Base-by-base conservation (phyloP, 2,797 vertebrate species). In the Hypotaenidia philippensis region DNA sequence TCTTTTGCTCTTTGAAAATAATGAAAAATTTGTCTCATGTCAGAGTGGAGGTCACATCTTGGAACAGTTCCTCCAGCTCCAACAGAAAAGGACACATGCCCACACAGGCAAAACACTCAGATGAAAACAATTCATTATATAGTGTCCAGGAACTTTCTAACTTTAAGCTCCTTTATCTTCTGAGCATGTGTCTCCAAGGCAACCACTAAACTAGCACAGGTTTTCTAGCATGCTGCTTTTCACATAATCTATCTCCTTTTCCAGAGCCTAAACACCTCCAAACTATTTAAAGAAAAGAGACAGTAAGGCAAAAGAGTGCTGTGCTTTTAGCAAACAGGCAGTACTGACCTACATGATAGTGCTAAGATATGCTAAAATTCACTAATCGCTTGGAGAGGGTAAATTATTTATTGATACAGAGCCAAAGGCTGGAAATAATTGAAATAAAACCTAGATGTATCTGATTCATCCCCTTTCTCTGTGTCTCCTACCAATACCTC, bases 71-170 rank as follows among this genome's bases (percentile, higher is more conserved):
- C 59, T 80, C 44, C 85, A 77, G n/a, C 69, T 89, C 44, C 59
- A 71, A 36, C 36, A 36, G 36, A 36, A 36, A 36, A 36, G 45
- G 49, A 66, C 76, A 47, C 1, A 0, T 22, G 32, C 57, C 9
- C 41, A 41, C 34, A 26, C 38, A 56, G 63, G 74, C 66, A 55
- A 72, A 66, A 76, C 59, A 14, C 75, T 90, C 60, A 47, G 78
- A 61, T 45, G 60, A 84, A 97, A 97, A 96, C 97, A 94, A 98
- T 98, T 97, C 96, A 97, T 98, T 98, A 97, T 97, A 85, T 83
- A 40, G 74, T 87, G 96, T 94, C 95, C 96, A 96, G 97, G 97
- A 98, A 98, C 96, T 93, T 96, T 96, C 88, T 75, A 94, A 95
- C 94, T 97, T 94, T 93, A 87, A 96, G 91, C 91, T 96, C 93